Conservation (phyloP, 2,113 vertebrate species). For the Cebidichthys violaceus region DNA sequence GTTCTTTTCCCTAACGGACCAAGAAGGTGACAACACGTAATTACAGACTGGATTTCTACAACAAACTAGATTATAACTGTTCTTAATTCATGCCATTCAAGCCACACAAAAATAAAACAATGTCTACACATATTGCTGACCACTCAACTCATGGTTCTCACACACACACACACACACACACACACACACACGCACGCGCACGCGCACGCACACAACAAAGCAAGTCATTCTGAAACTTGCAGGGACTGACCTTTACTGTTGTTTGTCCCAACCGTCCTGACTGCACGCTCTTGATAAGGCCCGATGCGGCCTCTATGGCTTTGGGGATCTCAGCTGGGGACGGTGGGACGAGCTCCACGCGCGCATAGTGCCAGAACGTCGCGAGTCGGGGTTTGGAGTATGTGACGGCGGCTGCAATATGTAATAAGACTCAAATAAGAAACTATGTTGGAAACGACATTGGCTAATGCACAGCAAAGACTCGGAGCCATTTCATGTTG, state of each 20-base stretch:
- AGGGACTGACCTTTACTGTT: constrained; percentile 87
- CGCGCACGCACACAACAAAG: too few relatives aligned
- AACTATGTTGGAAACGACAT: background rate
- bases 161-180: background rate
- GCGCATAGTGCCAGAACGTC: constrained; percentile 93
- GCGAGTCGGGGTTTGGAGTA: constrained; percentile 90
- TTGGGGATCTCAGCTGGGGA: constrained; percentile 89
- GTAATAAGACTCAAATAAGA: too few relatives aligned
- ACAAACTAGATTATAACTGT: background rate
- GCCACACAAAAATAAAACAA: background rate
- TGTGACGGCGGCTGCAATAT: constrained; percentile 88
- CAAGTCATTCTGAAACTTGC: background rate
- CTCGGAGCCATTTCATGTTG: too few relatives aligned
- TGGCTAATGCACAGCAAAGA: background rate
- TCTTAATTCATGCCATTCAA: background rate
- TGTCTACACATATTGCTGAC: background rate
- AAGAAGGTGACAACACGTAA: background rate
- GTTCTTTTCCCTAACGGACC: too few relatives aligned
- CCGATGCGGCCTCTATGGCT: constrained; percentile 85
- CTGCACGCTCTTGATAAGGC: constrained; percentile 83
- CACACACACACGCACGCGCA: background rate
- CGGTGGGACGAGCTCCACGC: constrained; percentile 91
- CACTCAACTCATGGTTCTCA: too few relatives aligned
- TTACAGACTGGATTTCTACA: background rate
- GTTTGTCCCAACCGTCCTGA: constrained; percentile 86